Base-by-base conservation (phyloP, 2,113 vertebrate genomes). In the Callaeas wilsoni region DNA sequence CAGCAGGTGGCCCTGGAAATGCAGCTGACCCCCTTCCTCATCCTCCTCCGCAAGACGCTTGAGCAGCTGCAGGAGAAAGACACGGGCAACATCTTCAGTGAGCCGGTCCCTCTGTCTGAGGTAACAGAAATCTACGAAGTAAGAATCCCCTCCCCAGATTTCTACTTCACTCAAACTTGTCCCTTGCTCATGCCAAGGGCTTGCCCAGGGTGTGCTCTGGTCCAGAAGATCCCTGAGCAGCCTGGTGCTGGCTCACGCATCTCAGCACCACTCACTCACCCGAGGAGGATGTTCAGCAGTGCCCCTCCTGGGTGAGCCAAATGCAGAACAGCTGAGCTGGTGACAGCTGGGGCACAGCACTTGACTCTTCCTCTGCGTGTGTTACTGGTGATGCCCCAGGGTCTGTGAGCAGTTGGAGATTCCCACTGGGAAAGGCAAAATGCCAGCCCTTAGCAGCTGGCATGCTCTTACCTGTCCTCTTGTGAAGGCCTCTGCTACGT, bases 1-100 rank as follows among this genome's bases (percentile, higher is more conserved):
- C 99, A 99, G 98, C 99, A 99, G 98, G 97, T 99, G 96, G 99
- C 98, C 35, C 97, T 99, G 94, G 99, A 99, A 98, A 99, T 99
- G 98, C 99, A 99, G 97, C 98, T 99, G 95, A 99, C 99, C 12
- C 99, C 99, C 27, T 99, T 99, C 97, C 98, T 99, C 94, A 98
- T 99, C 88, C 98, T 99, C 79, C 97, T 99, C 94, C 98, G 99
- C 89, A 99, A 98, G 95, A 99, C 99, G 0, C 96, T 99, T 75
- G 99, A 99, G 85, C 99, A 99, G 96, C 98, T 99, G 94, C 99
- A 99, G 97, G 99, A 99, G 92, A 98, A 99, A 98, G 99, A 99
- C 98, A 99, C 98, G 0, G 99, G 98, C 98, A 99, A 99, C 97
- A 99, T 99, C 97, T 99, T 99, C 97, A 98, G 99, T 68, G 99